phyloP scores from a whole-genome alignment of 2,797 vertebrate species.

The Protonibea diacanthus region DNA sequence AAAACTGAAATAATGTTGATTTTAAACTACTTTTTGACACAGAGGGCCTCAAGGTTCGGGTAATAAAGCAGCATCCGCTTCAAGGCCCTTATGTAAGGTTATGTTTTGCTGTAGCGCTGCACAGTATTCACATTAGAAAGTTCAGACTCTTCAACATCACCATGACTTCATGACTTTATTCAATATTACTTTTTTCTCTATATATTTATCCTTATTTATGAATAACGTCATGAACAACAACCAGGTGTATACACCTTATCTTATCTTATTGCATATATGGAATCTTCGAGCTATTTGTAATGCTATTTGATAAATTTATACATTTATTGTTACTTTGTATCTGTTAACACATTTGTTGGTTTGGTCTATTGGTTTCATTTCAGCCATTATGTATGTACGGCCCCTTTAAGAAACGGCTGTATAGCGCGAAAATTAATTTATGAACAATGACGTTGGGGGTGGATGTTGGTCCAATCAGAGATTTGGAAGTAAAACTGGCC shows the following conservation, averaged over 20 bases:
- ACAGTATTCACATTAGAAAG: too few relatives aligned
- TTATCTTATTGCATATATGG: too few relatives aligned
- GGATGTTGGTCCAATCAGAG: slow-evolving; percentile 54
- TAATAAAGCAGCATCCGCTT: neutral
- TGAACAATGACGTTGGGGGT: neutral
- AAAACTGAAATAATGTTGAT: neutral
- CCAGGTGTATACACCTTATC: too few relatives aligned
- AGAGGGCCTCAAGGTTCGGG: neutral
- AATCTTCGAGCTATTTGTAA: neutral
- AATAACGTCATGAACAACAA: too few relatives aligned
- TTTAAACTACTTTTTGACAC: neutral
- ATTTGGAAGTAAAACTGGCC: neutral
- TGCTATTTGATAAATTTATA: neutral
- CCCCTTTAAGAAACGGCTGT: neutral
- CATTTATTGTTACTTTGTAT: neutral
- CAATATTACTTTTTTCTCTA: too few relatives aligned
- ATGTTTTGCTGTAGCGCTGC: neutral
- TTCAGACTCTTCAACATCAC: too few relatives aligned
- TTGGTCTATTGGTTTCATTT: too few relatives aligned
- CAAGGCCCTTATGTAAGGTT: neutral
- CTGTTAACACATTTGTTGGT: neutral
- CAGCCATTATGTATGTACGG: neutral
- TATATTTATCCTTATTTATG: too few relatives aligned
- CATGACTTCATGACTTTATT: too few relatives aligned
- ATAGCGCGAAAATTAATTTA: slow-evolving; percentile 56